A percentile compares a stretch with the other conserved stretches of the same genome.
These are phyloP conservation scores for Tupaia tana DNA, from an alignment of 2,113 vertebrate genomes.

Conservation along the genomic window DNA sequence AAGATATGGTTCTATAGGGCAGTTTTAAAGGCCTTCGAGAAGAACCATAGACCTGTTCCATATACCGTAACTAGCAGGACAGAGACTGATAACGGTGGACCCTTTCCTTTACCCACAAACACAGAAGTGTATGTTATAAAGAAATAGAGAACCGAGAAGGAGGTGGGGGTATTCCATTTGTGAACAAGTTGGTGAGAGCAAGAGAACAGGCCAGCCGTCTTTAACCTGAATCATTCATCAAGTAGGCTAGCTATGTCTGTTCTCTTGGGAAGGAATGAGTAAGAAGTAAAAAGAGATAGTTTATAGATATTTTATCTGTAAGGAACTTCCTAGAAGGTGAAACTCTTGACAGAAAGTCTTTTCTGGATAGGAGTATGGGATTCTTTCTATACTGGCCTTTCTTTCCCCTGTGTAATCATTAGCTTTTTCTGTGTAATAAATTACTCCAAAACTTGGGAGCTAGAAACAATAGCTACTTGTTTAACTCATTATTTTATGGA, in stretches of 20 bases:
- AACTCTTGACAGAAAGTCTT: slow-evolving; percentile 28
- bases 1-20: background rate
- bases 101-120: background rate
- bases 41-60: background rate
- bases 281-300: background rate
- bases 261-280: slow-evolving; percentile 25
- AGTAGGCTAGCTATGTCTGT: background rate
- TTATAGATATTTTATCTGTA: background rate
- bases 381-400: background rate
- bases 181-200: background rate
- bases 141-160: background rate
- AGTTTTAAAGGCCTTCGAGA: background rate
- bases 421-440: background rate
- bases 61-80: background rate
- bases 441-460: background rate
- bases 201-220: background rate
- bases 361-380: background rate
- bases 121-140: background rate
- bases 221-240: slow-evolving; percentile 15
- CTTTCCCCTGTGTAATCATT: background rate
- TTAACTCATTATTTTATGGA: slow-evolving; percentile 25
- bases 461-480: background rate
- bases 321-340: background rate
- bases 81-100: background rate
- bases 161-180: background rate